Conservation (phyloP, 2,888 invertebrate genomes). For the Microctonus brassicae region DNA sequence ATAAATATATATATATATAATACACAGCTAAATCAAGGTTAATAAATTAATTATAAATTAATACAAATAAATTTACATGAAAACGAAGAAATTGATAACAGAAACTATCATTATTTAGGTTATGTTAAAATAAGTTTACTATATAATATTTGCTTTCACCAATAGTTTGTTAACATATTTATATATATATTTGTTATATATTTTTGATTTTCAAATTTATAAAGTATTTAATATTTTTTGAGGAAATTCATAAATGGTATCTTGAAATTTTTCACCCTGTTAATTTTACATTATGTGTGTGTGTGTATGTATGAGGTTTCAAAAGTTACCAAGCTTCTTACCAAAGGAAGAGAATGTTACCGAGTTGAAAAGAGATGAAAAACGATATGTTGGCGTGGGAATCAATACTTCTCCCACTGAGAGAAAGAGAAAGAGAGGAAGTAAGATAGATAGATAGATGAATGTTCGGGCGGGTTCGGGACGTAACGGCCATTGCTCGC, state of each 20-base stretch:
- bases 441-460: neutral
- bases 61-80: neutral
- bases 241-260: no score
- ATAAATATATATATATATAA: no score
- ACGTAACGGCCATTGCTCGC: constrained; percentile 38
- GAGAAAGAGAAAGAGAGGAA: constrained; percentile 2
- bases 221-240: no score
- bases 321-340: no score
- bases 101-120: neutral
- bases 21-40: no score
- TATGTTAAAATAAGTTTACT: no score
- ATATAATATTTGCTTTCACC: neutral
- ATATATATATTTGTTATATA: no score
- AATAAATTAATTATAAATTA: no score
- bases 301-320: neutral
- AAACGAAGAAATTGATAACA: neutral
- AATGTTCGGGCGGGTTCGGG: constrained; percentile 48
- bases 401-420: constrained; percentile 53
- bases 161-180: neutral
- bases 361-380: neutral
- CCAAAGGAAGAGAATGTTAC: neutral
- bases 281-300: neutral
- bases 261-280: no score
- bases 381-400: constrained; percentile 45
- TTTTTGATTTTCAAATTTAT: no score